phyloP scores from a whole-genome alignment of 2,797 vertebrate genomes.

The Siniperca scherzeri region DNA sequence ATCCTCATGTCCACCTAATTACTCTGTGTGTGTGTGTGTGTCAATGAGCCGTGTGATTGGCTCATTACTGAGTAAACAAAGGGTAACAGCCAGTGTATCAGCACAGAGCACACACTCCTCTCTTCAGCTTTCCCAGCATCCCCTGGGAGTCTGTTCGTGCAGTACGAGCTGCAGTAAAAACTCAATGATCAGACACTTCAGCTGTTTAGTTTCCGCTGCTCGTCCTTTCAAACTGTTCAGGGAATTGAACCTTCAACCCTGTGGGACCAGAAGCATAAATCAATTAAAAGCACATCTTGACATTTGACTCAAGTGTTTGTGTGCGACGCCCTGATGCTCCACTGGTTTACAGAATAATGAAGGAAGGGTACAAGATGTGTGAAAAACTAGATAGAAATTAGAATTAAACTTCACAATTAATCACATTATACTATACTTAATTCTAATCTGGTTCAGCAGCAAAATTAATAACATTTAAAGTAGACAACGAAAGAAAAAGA shows the following conservation, averaged over 20 bases:
- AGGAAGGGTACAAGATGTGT: neutral
- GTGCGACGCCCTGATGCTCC: neutral
- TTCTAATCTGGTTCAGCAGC: too few relatives aligned
- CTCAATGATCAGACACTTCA: neutral
- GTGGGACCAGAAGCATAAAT: neutral
- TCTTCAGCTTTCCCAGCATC: slow-evolving; percentile 37
- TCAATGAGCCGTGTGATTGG: slow-evolving; percentile 65
- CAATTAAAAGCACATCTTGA: neutral
- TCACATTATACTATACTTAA: too few relatives aligned
- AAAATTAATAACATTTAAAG: neutral
- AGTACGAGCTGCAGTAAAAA: slow-evolving; percentile 1
- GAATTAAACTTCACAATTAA: neutral
- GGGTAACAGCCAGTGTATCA: slow-evolving; percentile 28
- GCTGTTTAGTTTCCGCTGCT: neutral
- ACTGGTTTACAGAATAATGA: neutral
- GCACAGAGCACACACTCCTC: slow-evolving; percentile 51
- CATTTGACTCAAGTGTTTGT: neutral
- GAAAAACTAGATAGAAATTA: too few relatives aligned
- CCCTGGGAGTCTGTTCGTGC: neutral
- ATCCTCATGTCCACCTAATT: slow-evolving; percentile 25
- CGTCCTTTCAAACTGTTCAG: neutral
- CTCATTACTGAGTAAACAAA: slow-evolving; percentile 63
- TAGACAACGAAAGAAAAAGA: neutral
- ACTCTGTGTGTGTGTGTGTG: slow-evolving; percentile 13
- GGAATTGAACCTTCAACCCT: neutral